These are phyloP conservation scores for Platyscapa corneri DNA, from an alignment of 1,140 invertebrate species.

Conservation along the genomic window DNA sequence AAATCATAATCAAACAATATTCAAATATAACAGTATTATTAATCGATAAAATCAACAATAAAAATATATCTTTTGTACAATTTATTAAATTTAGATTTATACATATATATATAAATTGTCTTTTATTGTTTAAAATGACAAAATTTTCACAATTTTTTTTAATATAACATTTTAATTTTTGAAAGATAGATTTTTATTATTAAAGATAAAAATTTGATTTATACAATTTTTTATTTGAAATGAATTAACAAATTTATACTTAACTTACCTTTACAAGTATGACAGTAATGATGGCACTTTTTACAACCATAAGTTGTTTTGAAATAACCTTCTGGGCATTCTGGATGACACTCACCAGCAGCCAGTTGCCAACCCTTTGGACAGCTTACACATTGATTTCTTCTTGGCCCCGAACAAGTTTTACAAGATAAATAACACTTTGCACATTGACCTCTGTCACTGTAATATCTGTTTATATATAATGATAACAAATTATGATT, in stretches of 20 bases:
- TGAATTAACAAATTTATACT: background rate
- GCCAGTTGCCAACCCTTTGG: slow-evolving; percentile 84
- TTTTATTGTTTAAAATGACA: no score
- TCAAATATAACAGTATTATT: no score
- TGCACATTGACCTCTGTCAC: slow-evolving; percentile 85
- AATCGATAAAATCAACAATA: no score
- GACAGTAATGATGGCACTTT: slow-evolving; percentile 89
- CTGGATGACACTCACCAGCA: slow-evolving; percentile 86
- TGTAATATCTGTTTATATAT: slow-evolving; percentile 81
- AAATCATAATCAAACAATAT: no score
- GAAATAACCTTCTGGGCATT: slow-evolving; percentile 89
- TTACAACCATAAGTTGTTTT: slow-evolving; percentile 86
- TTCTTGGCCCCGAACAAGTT: slow-evolving; percentile 85
- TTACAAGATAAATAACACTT: slow-evolving; percentile 89
- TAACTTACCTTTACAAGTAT: slow-evolving; percentile 83
- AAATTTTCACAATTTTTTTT: no score
- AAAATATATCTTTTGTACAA: no score
- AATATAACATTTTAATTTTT: no score
- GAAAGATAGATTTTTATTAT: no score
- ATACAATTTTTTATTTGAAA: no score
- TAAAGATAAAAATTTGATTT: no score
- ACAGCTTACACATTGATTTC: slow-evolving; percentile 89
- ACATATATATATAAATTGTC: no score
- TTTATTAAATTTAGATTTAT: no score
- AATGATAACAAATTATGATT: background rate